A percentile compares a stretch with the other conserved stretches of the same genome.
These are phyloP conservation scores for Sarcophaga variegata DNA, from an alignment of 2,888 invertebrate genomes.

Conservation along the genomic window DNA sequence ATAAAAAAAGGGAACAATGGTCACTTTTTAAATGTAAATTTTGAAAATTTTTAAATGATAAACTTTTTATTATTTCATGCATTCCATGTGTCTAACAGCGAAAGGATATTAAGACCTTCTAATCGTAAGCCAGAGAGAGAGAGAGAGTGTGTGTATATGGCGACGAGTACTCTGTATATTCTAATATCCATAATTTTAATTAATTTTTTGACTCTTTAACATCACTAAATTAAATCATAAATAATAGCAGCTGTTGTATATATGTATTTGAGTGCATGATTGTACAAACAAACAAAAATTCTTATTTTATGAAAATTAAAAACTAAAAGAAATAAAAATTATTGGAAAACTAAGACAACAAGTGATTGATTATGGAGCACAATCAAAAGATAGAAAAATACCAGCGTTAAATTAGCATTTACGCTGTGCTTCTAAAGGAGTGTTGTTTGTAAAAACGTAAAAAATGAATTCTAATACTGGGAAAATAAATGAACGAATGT, in stretches of 20 bases:
- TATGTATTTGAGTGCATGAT: background rate
- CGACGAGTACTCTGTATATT: background rate
- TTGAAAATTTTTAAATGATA: too few relatives aligned
- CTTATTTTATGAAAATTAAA: background rate
- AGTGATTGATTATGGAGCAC: constrained; percentile 61
- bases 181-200: background rate
- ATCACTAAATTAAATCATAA: constrained; percentile 25
- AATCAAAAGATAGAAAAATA: constrained; percentile 27
- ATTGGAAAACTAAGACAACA: constrained; percentile 21
- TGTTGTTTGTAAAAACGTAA: background rate
- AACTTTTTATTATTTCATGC: too few relatives aligned
- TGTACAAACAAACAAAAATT: background rate
- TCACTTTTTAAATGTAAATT: too few relatives aligned
- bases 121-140: too few relatives aligned
- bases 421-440: background rate
- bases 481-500: constrained; percentile 41
- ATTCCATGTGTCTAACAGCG: too few relatives aligned
- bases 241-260: background rate
- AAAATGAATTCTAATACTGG: constrained; percentile 23
- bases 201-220: background rate
- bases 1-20: too few relatives aligned
- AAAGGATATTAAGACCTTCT: too few relatives aligned
- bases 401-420: constrained; percentile 14
- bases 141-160: too few relatives aligned
- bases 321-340: background rate